phyloP scores from a whole-genome alignment of 2,888 invertebrate species.

The Drosophila longiperda region DNA sequence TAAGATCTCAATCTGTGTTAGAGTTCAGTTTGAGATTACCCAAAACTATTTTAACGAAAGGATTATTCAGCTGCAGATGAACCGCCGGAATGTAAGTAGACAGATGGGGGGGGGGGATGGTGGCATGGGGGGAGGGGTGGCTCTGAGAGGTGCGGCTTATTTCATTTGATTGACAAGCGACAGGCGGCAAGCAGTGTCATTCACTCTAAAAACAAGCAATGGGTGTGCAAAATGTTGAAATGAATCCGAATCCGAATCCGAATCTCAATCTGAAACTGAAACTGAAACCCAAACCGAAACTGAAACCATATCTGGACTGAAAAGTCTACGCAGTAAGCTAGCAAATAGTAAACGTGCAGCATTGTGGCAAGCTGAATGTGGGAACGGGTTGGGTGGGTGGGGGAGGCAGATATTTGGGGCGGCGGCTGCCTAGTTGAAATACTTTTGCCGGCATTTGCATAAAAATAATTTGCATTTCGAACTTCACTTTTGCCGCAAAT shows the following conservation, averaged over 20 bases:
- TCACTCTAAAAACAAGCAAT: slow-evolving; percentile 66
- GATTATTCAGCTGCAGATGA: slow-evolving; percentile 37
- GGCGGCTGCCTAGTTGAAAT: slow-evolving; percentile 60
- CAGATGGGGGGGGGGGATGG: background rate
- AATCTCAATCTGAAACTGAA: slow-evolving; percentile 25
- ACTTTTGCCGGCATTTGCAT: slow-evolving; percentile 67
- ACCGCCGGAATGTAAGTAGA: background rate
- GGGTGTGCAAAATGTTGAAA: slow-evolving; percentile 64
- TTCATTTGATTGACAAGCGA: slow-evolving; percentile 68
- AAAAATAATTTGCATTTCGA: slow-evolving; percentile 72
- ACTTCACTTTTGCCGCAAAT: slow-evolving; percentile 45
- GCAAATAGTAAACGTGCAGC: slow-evolving; percentile 13
- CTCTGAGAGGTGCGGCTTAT: slow-evolving; percentile 6
- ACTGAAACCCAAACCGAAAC: slow-evolving; percentile 20
- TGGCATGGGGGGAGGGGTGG: background rate
- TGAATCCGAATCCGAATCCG: slow-evolving; percentile 50
- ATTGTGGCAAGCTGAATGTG: background rate
- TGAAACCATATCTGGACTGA: slow-evolving; percentile 17
- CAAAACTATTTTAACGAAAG: slow-evolving; percentile 64
- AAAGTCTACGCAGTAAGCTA: slow-evolving; percentile 18
- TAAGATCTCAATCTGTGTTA: slow-evolving; percentile 16
- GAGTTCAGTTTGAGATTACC: slow-evolving; percentile 58
- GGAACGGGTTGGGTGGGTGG: background rate
- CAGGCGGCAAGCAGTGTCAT: slow-evolving; percentile 64
- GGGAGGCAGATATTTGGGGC: background rate